These are phyloP conservation scores for Oryzias curvinotus DNA, from an alignment of 2,113 vertebrate genomes.

Conservation along the genomic window DNA sequence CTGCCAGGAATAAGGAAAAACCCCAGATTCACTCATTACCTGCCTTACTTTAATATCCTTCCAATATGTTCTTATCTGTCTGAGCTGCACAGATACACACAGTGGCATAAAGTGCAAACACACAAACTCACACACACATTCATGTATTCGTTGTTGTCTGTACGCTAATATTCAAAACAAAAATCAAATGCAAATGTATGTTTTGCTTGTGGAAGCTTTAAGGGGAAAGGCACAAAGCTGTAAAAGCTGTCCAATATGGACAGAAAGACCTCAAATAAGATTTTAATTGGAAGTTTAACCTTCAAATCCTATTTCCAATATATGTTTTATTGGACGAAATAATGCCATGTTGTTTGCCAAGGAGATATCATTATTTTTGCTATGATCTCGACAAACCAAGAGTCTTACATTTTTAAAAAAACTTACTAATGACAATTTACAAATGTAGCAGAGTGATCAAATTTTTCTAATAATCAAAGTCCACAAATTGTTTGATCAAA, in stretches of 20 bases:
- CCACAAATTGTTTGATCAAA: too few relatives aligned
- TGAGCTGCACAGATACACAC: constrained; percentile 7
- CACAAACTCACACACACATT: not conserved
- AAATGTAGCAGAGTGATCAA: too few relatives aligned
- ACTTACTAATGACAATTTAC: too few relatives aligned
- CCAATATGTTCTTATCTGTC: constrained; percentile 27
- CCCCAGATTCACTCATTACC: constrained; percentile 30
- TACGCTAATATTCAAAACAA: constrained; percentile 34
- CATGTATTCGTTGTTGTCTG: constrained; percentile 25
- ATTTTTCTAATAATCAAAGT: too few relatives aligned
- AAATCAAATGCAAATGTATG: constrained; percentile 60
- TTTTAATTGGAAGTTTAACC: too few relatives aligned
- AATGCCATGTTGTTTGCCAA: constrained; percentile 66
- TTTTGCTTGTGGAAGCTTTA: constrained; percentile 51
- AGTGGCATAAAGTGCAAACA: too few relatives aligned
- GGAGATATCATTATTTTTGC: constrained; percentile 48
- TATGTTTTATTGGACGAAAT: too few relatives aligned
- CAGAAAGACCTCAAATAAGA: too few relatives aligned
- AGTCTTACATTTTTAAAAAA: too few relatives aligned
- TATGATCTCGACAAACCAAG: too few relatives aligned
- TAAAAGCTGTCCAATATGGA: constrained; percentile 34
- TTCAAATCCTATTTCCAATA: too few relatives aligned
- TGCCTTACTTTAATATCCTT: constrained; percentile 30
- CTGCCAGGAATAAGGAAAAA: constrained; percentile 17
- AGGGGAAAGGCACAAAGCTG: constrained; percentile 40